Percentiles rank a stretch among this genome's conserved stretches.
Conservation (phyloP, 2,113 vertebrate genomes). For the Scartelaos histophorus region DNA sequence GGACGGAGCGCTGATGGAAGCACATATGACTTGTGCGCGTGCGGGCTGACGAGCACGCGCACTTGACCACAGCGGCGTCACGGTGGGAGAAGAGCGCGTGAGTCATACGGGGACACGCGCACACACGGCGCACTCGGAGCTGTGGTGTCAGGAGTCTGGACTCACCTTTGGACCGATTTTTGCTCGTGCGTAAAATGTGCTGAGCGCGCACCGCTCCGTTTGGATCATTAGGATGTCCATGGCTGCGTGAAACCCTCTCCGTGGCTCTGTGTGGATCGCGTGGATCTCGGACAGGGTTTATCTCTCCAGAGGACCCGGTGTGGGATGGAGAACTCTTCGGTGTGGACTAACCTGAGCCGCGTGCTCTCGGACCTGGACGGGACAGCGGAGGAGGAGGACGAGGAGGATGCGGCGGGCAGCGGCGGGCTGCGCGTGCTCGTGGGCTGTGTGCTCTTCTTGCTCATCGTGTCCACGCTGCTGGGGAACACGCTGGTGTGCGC, state of each 20-base stretch:
- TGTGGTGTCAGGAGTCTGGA: background rate
- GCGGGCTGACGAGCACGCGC: background rate
- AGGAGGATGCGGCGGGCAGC: slow-evolving; percentile 16
- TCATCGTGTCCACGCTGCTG: slow-evolving; percentile 80
- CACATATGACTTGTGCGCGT: slow-evolving; percentile 29
- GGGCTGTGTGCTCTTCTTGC: slow-evolving; percentile 76
- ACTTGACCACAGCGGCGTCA: slow-evolving; percentile 15
- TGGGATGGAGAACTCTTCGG: slow-evolving; percentile 62
- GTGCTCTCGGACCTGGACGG: slow-evolving; percentile 55
- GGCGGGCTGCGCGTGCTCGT: slow-evolving; percentile 66
- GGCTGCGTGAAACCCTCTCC: background rate
- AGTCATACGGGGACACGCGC: slow-evolving; percentile 6
- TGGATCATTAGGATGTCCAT: background rate
- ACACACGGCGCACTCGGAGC: background rate
- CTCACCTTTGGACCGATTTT: background rate
- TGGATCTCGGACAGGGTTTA: background rate
- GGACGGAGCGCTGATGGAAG: background rate
- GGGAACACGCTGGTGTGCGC: slow-evolving; percentile 81
- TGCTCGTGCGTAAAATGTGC: slow-evolving; percentile 1
- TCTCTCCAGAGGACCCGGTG: no score
- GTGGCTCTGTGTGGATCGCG: background rate
- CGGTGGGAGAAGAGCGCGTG: background rate
- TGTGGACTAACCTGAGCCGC: slow-evolving; percentile 50
- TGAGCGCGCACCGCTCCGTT: background rate
- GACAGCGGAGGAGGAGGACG: slow-evolving; percentile 26